phyloP scores from a whole-genome alignment of 2,113 vertebrate genomes.

The Crotalus horridus region DNA sequence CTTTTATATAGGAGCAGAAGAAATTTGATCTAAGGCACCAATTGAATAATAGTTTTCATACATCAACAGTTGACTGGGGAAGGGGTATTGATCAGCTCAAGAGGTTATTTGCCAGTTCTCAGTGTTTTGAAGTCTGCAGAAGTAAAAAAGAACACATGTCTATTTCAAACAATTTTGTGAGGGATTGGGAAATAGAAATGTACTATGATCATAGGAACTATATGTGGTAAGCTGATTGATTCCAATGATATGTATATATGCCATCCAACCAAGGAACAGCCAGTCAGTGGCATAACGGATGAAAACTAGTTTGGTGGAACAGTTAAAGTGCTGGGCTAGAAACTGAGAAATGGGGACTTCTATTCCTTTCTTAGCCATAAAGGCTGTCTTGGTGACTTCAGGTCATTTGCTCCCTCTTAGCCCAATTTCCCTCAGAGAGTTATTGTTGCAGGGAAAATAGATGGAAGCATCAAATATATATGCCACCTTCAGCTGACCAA shows the following conservation, averaged over 20 bases:
- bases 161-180: neutral
- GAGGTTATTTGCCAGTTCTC: neutral
- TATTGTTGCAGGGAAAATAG: neutral
- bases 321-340: neutral
- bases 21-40: neutral
- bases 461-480: neutral
- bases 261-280: neutral
- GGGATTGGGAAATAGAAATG: neutral
- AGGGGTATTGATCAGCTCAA: neutral
- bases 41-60: neutral
- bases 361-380: neutral
- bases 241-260: neutral
- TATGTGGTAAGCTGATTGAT: neutral
- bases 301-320: neutral
- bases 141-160: neutral
- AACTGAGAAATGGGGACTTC: neutral
- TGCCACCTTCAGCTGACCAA: neutral
- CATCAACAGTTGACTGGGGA: neutral
- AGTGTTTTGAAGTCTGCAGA: neutral
- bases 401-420: neutral
- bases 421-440: neutral
- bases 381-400: neutral
- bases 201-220: neutral
- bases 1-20: neutral
- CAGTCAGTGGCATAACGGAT: neutral